phyloP scores from a whole-genome alignment of 1,140 invertebrate genomes.

The Lucilia sericata region DNA sequence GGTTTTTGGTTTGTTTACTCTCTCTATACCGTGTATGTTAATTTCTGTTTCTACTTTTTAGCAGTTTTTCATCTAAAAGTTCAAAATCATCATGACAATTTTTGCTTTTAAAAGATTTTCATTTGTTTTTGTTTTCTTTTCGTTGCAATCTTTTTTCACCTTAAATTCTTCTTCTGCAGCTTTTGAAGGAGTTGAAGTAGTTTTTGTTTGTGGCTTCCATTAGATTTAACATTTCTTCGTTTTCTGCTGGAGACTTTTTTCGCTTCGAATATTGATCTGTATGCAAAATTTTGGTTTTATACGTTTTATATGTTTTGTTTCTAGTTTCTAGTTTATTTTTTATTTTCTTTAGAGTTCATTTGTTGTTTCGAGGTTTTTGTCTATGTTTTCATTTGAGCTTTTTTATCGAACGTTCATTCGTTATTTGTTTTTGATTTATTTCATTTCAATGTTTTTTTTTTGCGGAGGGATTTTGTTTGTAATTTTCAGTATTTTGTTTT shows the following conservation, averaged over 20 bases:
- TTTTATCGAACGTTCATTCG: conserved; percentile 28
- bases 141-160: not conserved
- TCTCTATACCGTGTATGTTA: not conserved
- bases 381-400: conserved; percentile 40
- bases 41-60: not conserved
- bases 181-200: not conserved
- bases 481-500: conserved; percentile 23
- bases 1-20: not conserved
- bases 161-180: not conserved
- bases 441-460: conserved; percentile 1
- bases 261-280: conserved; percentile 33
- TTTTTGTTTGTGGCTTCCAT: not conserved
- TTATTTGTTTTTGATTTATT: conserved; percentile 38
- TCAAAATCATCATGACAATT: conserved; percentile 37
- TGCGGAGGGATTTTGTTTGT: not conserved
- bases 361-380: conserved; percentile 41
- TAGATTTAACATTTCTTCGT: conserved; percentile 7
- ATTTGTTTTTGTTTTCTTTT: not conserved
- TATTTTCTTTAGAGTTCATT: conserved; percentile 28
- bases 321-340: not conserved
- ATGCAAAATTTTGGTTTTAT: conserved; percentile 24
- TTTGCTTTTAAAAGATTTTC: conserved; percentile 10
- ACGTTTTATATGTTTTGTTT: not conserved
- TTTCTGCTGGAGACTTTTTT: not conserved
- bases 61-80: conserved; percentile 7